phyloP scores from a whole-genome alignment of 2,797 vertebrate genomes.

The Cygnus olor region DNA sequence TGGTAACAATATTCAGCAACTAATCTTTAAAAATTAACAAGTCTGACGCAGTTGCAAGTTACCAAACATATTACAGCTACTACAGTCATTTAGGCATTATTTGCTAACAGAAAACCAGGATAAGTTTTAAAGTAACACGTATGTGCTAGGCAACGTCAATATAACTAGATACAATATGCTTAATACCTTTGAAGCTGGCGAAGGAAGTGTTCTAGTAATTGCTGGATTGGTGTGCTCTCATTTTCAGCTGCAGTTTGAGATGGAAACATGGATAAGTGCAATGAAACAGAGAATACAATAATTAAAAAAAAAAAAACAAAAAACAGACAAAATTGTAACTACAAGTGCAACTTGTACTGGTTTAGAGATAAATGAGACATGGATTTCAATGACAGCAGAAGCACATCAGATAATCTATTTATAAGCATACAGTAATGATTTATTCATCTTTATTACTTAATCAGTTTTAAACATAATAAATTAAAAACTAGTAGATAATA shows the following conservation, averaged over 20 bases:
- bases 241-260: constrained; percentile 82
- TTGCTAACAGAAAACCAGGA: background rate
- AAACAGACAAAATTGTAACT: background rate
- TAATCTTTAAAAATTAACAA: background rate
- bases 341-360: background rate
- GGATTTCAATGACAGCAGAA: background rate
- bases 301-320: background rate
- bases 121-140: background rate
- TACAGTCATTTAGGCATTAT: background rate
- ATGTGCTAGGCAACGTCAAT: background rate
- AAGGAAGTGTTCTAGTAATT: constrained; percentile 94
- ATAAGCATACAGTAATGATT: background rate
- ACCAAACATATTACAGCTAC: background rate
- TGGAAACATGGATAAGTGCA: background rate
- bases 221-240: constrained; percentile 94
- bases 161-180: background rate
- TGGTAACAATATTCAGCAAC: background rate
- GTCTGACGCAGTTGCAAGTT: background rate
- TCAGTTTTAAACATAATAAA: background rate
- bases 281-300: background rate
- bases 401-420: background rate
- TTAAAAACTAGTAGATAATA: background rate
- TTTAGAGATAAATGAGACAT: background rate
- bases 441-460: background rate
- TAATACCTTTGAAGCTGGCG: constrained; percentile 94